Evolutionary conservation across 2,797 vertebrate genomes (phyloP).

Genomic region (Salmo trutta): DNA sequence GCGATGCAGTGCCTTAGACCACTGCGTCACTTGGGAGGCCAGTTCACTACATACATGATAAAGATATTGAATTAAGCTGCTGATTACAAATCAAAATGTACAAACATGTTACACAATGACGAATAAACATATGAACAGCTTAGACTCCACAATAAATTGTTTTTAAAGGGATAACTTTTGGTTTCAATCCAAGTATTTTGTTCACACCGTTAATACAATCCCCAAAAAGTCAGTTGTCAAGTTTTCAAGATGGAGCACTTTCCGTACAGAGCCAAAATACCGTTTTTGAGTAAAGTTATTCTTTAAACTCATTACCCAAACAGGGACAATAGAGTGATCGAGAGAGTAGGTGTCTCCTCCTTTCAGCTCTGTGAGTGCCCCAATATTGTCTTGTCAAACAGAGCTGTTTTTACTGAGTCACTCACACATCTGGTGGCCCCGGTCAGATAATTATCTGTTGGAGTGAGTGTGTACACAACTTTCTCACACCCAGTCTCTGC

Average conservation of each 20-base stretch:
- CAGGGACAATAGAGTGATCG: constrained; percentile 6
- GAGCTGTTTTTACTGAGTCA: constrained; percentile 59
- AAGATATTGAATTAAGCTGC: too few species aligned
- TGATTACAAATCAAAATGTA: too few species aligned
- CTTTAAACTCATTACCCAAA: background rate
- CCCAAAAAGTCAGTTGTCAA: background rate
- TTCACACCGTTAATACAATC: background rate
- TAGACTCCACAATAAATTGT: too few species aligned
- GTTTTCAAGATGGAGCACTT: background rate
- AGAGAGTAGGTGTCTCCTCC: constrained; percentile 18
- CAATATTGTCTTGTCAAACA: constrained; percentile 68
- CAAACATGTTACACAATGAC: too few species aligned
- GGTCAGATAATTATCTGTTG: constrained; percentile 69
- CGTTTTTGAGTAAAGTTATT: background rate
- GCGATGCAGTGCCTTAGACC: too few species aligned
- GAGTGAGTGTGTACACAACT: constrained; percentile 71
- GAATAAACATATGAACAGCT: too few species aligned
- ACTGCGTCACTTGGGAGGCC: too few species aligned
- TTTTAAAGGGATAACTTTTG: too few species aligned
- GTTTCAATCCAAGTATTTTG: too few species aligned
- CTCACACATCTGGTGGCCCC: constrained; percentile 67
- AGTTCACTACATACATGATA: too few species aligned
- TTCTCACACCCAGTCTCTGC: constrained; percentile 64
- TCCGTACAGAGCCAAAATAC: background rate
- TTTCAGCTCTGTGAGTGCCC: constrained; percentile 28